These are phyloP conservation scores for Leucoma salicis DNA, from an alignment of 2,888 invertebrate genomes.

Conservation along the genomic window DNA sequence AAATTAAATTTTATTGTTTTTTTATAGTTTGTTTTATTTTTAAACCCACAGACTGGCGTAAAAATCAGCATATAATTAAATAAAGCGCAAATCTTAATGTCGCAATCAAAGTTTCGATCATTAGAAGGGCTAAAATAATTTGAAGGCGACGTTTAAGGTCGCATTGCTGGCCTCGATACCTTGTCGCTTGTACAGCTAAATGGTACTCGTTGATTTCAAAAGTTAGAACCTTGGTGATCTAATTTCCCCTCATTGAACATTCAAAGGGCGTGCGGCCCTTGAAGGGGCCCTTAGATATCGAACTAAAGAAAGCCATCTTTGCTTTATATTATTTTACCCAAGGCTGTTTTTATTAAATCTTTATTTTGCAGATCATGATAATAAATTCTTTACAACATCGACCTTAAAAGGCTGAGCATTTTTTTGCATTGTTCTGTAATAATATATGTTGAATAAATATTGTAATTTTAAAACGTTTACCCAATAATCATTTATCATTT, in stretches of 20 bases:
- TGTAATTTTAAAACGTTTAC: constrained; percentile 8
- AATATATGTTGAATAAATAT: constrained; percentile 17
- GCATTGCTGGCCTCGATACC: constrained; percentile 62
- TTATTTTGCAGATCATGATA: not conserved
- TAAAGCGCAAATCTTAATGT: constrained; percentile 69
- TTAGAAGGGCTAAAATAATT: constrained; percentile 76
- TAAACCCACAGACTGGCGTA: not conserved
- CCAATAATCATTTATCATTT: constrained; percentile 13
- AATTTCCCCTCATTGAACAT: constrained; percentile 80
- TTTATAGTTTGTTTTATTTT: not conserved
- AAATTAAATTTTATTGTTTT: no score
- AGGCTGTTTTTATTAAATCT: constrained; percentile 1
- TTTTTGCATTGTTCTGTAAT: constrained; percentile 1
- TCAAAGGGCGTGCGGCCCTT: constrained; percentile 76
- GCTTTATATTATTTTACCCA: constrained; percentile 26
- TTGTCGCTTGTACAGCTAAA: constrained; percentile 52
- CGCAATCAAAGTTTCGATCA: constrained; percentile 63
- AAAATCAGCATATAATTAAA: constrained; percentile 60
- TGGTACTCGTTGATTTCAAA: constrained; percentile 74
- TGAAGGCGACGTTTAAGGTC: constrained; percentile 75
- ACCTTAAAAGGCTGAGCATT: not conserved
- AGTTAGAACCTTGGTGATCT: constrained; percentile 75
- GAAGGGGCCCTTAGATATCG: constrained; percentile 57
- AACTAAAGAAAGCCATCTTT: constrained; percentile 39
- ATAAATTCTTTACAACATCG: not conserved